Evolutionary conservation across 92 coral and sea anemone genomes (phyloP).

Genomic region (Parazoanthus darwini): DNA sequence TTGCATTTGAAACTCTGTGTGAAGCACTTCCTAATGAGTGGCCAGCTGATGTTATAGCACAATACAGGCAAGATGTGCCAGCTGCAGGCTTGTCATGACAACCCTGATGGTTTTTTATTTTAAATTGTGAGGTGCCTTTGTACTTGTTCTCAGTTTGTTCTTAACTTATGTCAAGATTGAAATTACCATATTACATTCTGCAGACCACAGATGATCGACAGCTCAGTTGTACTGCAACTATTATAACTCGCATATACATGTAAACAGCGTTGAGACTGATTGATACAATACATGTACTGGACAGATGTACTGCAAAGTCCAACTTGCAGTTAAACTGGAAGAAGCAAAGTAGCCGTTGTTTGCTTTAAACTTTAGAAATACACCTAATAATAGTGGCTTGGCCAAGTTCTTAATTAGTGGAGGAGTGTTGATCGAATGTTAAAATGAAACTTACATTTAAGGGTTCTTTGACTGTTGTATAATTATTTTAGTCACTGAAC

Average conservation of each 20-base stretch:
- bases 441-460: no score
- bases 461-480: neutral
- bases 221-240: neutral
- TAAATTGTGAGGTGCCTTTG: neutral
- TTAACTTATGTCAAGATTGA: slow-evolving; percentile 34
- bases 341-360: neutral
- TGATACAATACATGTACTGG: neutral
- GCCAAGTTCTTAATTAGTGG: neutral
- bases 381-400: neutral
- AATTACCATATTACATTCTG: slow-evolving; percentile 29
- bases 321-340: neutral
- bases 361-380: neutral
- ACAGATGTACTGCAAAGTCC: neutral
- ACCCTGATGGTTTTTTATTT: no score
- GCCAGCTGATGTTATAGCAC: no score
- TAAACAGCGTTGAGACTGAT: neutral
- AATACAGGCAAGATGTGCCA: no score
- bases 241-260: neutral
- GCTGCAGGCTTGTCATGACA: neutral
- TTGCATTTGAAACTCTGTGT: no score
- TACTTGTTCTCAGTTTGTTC: neutral
- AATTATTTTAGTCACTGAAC: neutral
- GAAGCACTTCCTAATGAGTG: no score
- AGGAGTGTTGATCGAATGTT: neutral
- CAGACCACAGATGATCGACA: slow-evolving; percentile 33